Evolutionary conservation across 2,113 vertebrate species (phyloP).

Genomic region (Carassius carassius): DNA sequence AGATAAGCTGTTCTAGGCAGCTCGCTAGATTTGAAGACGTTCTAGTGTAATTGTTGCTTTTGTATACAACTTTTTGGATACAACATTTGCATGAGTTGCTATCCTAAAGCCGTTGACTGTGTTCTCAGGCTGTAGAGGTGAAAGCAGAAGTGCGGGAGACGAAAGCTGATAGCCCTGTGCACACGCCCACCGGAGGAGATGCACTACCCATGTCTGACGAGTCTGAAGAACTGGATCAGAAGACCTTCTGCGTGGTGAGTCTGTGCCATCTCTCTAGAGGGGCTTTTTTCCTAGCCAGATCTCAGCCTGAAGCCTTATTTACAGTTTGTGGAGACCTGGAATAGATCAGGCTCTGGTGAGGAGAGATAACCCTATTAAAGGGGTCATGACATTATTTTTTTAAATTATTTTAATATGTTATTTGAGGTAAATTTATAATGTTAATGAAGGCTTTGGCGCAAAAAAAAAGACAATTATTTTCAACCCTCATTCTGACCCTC

Average conservation of each 20-base stretch:
- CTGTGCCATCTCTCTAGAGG: background rate
- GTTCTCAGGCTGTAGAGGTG: constrained; percentile 76
- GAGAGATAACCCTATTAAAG: background rate
- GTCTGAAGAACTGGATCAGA: constrained; percentile 96
- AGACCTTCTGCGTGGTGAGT: constrained; percentile 96
- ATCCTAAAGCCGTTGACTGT: background rate
- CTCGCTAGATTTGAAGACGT: background rate
- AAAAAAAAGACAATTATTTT: too few relatives aligned
- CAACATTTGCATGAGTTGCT: background rate
- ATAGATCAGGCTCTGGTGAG: background rate
- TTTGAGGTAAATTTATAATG: too few relatives aligned
- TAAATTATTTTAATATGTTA: too few relatives aligned
- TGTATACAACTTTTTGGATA: background rate
- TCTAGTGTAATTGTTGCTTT: background rate
- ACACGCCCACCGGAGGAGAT: constrained; percentile 86
- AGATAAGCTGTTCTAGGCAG: background rate
- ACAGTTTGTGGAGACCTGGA: background rate
- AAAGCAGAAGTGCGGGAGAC: constrained; percentile 87
- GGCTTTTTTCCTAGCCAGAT: background rate
- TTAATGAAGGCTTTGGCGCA: too few relatives aligned
- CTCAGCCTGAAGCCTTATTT: background rate
- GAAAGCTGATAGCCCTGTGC: constrained; percentile 85
- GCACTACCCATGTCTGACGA: constrained; percentile 86
- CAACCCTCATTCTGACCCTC: too few relatives aligned
- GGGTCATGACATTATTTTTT: too few relatives aligned